Conservation (phyloP, 2,113 vertebrate genomes). For the Panthera tigris region DNA sequence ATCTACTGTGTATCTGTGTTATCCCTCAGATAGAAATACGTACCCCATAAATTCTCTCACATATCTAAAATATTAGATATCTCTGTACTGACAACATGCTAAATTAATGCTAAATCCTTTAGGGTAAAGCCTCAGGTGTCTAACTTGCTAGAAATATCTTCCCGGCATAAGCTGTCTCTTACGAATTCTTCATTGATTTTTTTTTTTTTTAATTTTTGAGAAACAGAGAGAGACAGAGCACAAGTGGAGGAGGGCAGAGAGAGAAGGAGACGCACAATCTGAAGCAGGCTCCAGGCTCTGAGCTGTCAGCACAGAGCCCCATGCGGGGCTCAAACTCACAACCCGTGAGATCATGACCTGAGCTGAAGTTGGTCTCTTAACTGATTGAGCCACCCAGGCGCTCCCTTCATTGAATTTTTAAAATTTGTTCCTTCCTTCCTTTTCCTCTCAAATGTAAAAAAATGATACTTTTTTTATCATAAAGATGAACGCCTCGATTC, state of each 20-base stretch:
- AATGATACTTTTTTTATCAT: not conserved
- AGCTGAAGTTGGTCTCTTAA: too few species aligned
- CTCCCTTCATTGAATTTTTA: not conserved
- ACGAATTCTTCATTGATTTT: not conserved
- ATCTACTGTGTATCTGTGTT: not conserved
- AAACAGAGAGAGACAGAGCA: too few species aligned
- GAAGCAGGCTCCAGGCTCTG: too few species aligned
- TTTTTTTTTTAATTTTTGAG: too few species aligned
- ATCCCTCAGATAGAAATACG: not conserved
- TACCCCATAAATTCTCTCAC: not conserved
- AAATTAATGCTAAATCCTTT: not conserved
- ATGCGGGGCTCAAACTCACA: too few species aligned
- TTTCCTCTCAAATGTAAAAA: not conserved
- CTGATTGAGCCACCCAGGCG: too few species aligned
- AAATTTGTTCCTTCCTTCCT: not conserved
- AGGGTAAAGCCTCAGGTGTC: not conserved
- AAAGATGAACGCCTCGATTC: not conserved
- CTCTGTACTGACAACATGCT: accelerated
- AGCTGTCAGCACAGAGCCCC: too few species aligned
- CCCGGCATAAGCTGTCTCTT: not conserved
- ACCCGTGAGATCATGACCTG: too few species aligned
- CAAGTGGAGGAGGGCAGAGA: too few species aligned
- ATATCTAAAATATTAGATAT: not conserved
- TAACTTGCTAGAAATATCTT: not conserved
- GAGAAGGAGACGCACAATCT: too few species aligned